phyloP scores from a whole-genome alignment of 2,888 invertebrate genomes.

The Andricus curvator region DNA sequence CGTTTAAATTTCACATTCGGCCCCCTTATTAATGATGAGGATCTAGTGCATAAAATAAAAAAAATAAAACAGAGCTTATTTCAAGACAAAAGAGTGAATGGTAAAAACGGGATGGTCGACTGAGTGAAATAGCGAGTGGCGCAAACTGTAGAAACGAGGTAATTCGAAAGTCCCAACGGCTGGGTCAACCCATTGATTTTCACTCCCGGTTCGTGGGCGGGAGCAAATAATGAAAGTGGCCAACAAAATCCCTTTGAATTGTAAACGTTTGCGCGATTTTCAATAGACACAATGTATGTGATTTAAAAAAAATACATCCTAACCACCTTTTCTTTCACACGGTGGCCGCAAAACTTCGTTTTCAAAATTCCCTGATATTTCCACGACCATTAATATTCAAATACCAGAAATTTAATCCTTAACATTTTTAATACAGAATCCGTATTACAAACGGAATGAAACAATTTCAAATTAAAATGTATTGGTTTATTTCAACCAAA shows the following conservation, averaged over 20 bases:
- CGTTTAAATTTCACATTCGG: not conserved
- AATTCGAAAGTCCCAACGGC: conserved; percentile 67
- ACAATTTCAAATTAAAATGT: too few species aligned
- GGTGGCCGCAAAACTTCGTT: too few species aligned
- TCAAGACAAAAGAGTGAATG: conserved; percentile 18
- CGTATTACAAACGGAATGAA: too few species aligned
- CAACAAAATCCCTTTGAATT: conserved; percentile 19
- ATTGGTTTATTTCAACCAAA: too few species aligned
- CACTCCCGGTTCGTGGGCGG: conserved; percentile 61
- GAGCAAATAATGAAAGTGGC: conserved; percentile 30
- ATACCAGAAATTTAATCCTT: too few species aligned
- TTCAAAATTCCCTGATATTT: too few species aligned
- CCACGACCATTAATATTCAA: too few species aligned
- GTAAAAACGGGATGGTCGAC: not conserved
- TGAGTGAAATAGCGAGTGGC: conserved; percentile 41
- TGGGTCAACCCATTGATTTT: conserved; percentile 66
- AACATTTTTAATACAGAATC: too few species aligned
- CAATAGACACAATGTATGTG: not conserved
- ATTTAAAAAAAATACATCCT: not conserved
- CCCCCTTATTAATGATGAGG: not conserved
- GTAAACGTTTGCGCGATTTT: conserved; percentile 9
- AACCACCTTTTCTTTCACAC: too few species aligned
- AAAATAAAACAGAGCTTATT: conserved; percentile 7
- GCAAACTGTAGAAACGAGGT: conserved; percentile 61
- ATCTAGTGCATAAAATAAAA: not conserved